phyloP scores from a whole-genome alignment of 2,113 vertebrate genomes.

The Hydrochoerus hydrochaeris region DNA sequence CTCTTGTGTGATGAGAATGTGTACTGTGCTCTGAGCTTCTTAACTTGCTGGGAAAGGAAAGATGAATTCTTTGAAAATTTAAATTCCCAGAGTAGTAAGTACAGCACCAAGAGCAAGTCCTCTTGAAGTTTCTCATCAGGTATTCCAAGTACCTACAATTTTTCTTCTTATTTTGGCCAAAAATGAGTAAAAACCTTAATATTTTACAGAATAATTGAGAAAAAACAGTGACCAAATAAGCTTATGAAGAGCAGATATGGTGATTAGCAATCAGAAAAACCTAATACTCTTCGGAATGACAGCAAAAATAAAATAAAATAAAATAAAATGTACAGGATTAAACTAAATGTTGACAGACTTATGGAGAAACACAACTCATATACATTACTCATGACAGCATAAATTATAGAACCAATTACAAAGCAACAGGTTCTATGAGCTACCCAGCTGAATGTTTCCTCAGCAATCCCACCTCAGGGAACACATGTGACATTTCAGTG shows the following conservation, averaged over 20 bases:
- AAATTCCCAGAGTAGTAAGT: background rate
- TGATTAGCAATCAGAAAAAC: background rate
- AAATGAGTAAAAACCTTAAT: background rate
- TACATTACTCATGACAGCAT: no score
- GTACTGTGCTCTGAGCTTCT: background rate
- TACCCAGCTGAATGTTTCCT: background rate
- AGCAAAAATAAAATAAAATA: background rate
- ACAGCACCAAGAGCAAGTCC: background rate
- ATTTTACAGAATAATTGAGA: background rate
- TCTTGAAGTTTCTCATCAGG: background rate
- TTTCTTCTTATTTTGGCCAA: constrained; percentile 41
- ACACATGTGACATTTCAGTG: background rate
- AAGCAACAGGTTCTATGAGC: background rate
- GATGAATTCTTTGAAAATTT: background rate
- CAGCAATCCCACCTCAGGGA: background rate
- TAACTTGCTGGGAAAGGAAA: background rate
- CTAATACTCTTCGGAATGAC: background rate
- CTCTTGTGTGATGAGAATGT: background rate
- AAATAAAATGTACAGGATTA: background rate
- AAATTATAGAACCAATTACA: background rate
- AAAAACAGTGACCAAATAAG: background rate
- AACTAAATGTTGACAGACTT: background rate
- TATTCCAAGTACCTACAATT: background rate
- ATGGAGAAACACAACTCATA: background rate
- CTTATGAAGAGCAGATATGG: background rate